Evolutionary conservation across 2,888 invertebrate genomes (phyloP).

Genomic region (Leptopilina syphax): DNA sequence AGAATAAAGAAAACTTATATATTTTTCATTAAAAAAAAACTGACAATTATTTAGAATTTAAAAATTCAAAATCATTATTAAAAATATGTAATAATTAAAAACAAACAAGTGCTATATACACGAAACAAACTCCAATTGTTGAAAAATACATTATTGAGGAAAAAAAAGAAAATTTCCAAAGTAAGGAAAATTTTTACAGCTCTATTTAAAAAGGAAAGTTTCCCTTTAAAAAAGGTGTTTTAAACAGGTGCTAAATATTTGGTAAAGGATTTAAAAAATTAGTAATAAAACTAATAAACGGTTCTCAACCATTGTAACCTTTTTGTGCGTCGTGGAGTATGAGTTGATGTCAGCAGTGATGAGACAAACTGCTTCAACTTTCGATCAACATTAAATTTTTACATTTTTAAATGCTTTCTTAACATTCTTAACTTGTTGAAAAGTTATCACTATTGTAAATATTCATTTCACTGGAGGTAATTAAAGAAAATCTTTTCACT

Average conservation of each 20-base stretch:
- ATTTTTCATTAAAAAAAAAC: no score
- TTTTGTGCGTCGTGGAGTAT: conserved; percentile 11
- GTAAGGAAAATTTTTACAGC: no score
- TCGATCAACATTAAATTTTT: conserved; percentile 35
- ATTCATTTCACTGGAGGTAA: conserved; percentile 12
- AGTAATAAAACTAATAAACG: conserved; percentile 59
- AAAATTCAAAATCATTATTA: no score
- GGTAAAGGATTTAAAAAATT: conserved; percentile 42
- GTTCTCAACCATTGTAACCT: conserved; percentile 65
- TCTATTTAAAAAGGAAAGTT: no score
- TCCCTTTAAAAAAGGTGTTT: neutral
- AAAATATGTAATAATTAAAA: no score
- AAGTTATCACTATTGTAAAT: conserved; percentile 18
- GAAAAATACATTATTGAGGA: no score
- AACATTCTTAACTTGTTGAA: conserved; percentile 32
- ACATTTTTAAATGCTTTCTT: conserved; percentile 25
- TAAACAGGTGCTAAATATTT: neutral
- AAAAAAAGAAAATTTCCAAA: no score
- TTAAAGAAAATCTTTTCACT: conserved; percentile 25
- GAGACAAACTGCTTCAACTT: conserved; percentile 56
- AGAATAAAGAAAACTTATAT: no score
- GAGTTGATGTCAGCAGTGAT: conserved; percentile 60
- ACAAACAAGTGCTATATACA: no score
- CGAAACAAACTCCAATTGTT: no score
- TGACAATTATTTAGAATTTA: no score